Conservation (phyloP, 53 echinoderm and acorn worm genomes). For the Holothuria scabra region DNA sequence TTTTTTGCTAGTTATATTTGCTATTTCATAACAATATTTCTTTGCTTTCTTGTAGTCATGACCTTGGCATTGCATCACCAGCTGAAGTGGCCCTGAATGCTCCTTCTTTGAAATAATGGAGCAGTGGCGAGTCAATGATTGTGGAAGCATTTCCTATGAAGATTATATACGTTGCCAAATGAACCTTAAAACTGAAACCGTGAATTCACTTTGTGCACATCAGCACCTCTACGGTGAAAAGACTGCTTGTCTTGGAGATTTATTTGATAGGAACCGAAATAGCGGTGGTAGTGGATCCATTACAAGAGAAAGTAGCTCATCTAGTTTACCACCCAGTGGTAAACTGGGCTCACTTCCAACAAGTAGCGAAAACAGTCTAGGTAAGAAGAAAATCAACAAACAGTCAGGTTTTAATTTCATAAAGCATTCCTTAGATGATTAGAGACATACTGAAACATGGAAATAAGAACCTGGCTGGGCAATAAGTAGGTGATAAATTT, state of each 20-base stretch:
- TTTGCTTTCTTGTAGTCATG: too few species aligned
- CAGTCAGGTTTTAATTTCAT: not conserved
- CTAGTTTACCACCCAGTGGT: slow-evolving; percentile 68
- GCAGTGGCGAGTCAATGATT: slow-evolving; percentile 77
- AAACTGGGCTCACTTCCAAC: slow-evolving; percentile 86
- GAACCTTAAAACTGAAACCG: slow-evolving; percentile 70
- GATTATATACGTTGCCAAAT: slow-evolving; percentile 76
- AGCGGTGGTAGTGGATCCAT: slow-evolving; percentile 10
- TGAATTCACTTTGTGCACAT: slow-evolving; percentile 60
- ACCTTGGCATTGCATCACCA: too few species aligned
- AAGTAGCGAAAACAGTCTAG: slow-evolving; percentile 89
- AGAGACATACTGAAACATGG: too few species aligned
- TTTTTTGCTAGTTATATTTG: too few species aligned
- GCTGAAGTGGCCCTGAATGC: slow-evolving; percentile 14
- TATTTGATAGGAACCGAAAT: slow-evolving; percentile 47
- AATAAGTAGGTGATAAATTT: too few species aligned
- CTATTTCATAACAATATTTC: too few species aligned
- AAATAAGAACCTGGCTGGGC: too few species aligned
- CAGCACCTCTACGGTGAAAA: slow-evolving; percentile 49
- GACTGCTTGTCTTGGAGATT: slow-evolving; percentile 49
- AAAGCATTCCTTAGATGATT: too few species aligned
- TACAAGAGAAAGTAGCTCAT: slow-evolving; percentile 53
- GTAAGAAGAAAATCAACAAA: slow-evolving; percentile 58
- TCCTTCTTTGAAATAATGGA: slow-evolving; percentile 81
- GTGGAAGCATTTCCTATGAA: slow-evolving; percentile 80